Evolutionary conservation across 2,888 invertebrate genomes (phyloP), one percentile per base, ranked within the genome.

Genomic region (Meteorus cinctellus): DNA sequence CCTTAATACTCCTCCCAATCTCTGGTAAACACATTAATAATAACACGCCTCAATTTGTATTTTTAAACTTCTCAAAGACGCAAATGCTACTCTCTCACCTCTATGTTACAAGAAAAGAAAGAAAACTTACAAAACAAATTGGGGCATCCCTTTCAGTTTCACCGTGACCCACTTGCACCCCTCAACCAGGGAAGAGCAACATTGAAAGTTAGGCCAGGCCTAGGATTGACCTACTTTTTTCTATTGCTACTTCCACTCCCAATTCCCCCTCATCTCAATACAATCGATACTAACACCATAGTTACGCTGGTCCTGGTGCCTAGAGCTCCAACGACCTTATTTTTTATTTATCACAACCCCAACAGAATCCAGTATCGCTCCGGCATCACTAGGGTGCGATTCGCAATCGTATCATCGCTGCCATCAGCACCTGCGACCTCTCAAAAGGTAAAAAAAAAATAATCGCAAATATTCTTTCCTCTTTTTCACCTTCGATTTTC

Each of bases 101-200:
- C 12, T 12, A 60, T 27, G 27, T 6, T 3, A 24, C 2, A 14
- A 65, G 19, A 19, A n/a, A 36, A 36, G 24, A 24, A 27, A 69
- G 16, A 55, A 69, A 34, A 31, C 27, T 29, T 6, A 12, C 41
- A 59, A 6, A 34, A 59, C 5, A 36, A 70, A 70, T 19, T 10
- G 34, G 34, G 59, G 19, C 55, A 34, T 59, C 31, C 59, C 51
- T 68, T 48, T 48, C 14, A 41, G 8, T 29, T 59, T 31, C 51
- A 29, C 69, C 48, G 12, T 79, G 80, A 78, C 79, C 79, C 55
- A 81, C 75, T 81, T 80, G 72, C 69, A 55, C 62, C 75, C 70
- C 74, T 72, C 51, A 48, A 68, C 65, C 27, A 62, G 31, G 55
- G 12, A 70, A 55, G 36, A 51, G 36, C 31, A 34, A 59, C 69